Conservation (phyloP, 2,888 invertebrate genomes). For the Yponomeuta sedellus region DNA sequence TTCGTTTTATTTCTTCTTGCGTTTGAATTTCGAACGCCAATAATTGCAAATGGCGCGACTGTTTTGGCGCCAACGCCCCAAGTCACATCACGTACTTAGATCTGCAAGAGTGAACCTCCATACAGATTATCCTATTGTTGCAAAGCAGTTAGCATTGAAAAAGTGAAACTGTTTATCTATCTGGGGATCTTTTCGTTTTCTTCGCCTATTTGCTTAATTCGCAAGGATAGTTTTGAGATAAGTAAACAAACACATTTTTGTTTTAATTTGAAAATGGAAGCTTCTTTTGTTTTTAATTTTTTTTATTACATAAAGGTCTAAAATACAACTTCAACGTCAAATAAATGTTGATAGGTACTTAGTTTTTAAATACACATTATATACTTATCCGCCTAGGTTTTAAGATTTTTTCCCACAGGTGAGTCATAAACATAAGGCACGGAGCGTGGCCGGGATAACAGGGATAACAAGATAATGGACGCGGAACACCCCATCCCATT, state of each 20-base stretch:
- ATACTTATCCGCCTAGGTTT: no score
- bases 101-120: background rate
- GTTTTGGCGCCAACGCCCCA: background rate
- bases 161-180: background rate
- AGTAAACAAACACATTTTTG: constrained; percentile 1
- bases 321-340: no score
- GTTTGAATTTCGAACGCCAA: background rate
- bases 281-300: background rate
- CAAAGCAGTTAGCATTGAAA: background rate
- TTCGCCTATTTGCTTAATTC: background rate
- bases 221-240: background rate
- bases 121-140: background rate
- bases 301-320: no score
- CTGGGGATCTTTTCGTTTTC: background rate
- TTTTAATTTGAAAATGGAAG: background rate
- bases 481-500: background rate
- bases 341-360: no score
- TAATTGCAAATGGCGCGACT: background rate
- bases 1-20: background rate
- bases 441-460: background rate
- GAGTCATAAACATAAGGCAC: background rate
- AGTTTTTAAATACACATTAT: no score
- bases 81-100: background rate
- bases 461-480: background rate
- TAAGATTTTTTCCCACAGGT: background rate